Evolutionary conservation across 1,140 invertebrate genomes (phyloP).

Genomic region (Drosophila pseudoananassae): DNA sequence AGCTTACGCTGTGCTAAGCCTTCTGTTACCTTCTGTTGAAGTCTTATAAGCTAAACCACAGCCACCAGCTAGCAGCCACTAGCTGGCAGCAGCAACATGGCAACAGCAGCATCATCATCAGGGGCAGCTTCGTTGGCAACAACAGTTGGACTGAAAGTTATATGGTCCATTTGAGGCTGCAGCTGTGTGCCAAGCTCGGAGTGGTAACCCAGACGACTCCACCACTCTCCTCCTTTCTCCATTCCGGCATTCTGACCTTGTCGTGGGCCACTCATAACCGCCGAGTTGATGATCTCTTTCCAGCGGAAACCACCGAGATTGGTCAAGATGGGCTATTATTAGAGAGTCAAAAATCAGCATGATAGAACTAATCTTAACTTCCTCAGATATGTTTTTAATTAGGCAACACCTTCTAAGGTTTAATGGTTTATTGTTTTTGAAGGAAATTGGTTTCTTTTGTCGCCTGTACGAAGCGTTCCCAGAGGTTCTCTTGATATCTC

Average conservation of each 20-base stretch:
- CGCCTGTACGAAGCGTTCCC: conserved; percentile 7
- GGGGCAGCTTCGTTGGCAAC: conserved; percentile 15
- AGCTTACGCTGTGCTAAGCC: conserved; percentile 58
- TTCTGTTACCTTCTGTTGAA: conserved; percentile 72
- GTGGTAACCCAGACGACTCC: conserved; percentile 32
- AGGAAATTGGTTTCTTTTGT: conserved; percentile 2
- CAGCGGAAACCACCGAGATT: conserved; percentile 10
- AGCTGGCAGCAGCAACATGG: conserved; percentile 38
- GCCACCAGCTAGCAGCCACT: conserved; percentile 21
- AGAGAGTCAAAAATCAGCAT: not conserved
- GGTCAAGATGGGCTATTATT: conserved; percentile 12
- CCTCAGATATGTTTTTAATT: not conserved
- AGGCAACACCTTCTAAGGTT: not conserved
- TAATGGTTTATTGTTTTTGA: not conserved
- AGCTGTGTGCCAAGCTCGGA: conserved; percentile 59
- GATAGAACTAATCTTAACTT: too few species aligned
- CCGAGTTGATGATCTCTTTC: conserved; percentile 32
- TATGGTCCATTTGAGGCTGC: conserved; percentile 78
- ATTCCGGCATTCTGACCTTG: conserved; percentile 46
- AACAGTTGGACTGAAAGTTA: conserved; percentile 80
- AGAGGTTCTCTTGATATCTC: not conserved
- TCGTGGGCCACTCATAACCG: conserved; percentile 60
- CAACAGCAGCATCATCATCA: conserved; percentile 33
- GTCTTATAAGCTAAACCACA: conserved; percentile 78
- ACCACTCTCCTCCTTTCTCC: conserved; percentile 21